Evolutionary conservation across 1,140 invertebrate species (phyloP), one percentile per base, ranked within the genome.

Genomic region (Drosophila takahashii): DNA sequence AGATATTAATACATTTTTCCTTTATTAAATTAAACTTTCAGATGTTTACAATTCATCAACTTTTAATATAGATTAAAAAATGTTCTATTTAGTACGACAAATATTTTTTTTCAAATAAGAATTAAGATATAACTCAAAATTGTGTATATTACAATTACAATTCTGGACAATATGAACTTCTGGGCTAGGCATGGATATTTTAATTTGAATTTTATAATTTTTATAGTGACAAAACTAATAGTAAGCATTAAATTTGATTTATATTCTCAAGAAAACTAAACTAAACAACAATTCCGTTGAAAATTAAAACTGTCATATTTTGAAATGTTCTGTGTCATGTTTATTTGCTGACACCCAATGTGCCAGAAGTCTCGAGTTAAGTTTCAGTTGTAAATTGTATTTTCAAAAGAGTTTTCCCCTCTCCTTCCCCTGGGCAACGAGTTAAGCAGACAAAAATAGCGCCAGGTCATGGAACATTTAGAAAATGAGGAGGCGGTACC

Each of bases 381-480:
- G 59, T 72, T 75, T 58, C 51, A 56, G 60, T 69, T 66, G 64
- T 78, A 60, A 81, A 83, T 75, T 65, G 62, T 62, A 64, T 87
- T 81, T 60, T 47, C 64, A 48, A 87, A 81, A 87, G 70, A 78
- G 78, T 85, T 81, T 59, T 57, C 48, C 54, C 60, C 42, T 36
- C 60, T 34, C 2, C 7, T 32, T 32, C 8, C 29, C 6, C 29
- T 32, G 29, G 29, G 7, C 16, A 4, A 6, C 29, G 16, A 52
- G 26, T 56, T 3, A 4, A 29, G 53, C 48, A 69, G 52, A 83
- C 72, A 59, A 64, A 87, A 86, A 86, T 89, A 86, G 75, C 75
- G 84, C 71, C 79, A 79, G 79, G 84, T 89, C 84, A 84, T 77
- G 83, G 61, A 57, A 79, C 76, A 87, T 87, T 89, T 75, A 52